phyloP scores from a whole-genome alignment of 2,888 invertebrate genomes.

The Pegoplata infirma region DNA sequence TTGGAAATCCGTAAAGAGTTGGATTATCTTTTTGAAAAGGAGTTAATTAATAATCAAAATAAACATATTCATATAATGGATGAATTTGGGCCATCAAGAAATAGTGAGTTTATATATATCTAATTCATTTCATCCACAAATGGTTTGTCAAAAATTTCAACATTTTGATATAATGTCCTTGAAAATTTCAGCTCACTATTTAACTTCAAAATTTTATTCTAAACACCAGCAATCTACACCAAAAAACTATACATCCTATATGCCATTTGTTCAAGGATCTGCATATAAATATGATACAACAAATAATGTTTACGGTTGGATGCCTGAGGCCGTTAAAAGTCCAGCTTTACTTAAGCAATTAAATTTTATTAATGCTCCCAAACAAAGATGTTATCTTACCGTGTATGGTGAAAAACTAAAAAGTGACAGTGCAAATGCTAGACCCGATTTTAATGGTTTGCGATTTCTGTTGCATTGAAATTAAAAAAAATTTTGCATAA shows the following conservation, averaged over 20 bases:
- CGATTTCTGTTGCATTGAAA: slow-evolving; percentile 68
- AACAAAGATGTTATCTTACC: slow-evolving; percentile 73
- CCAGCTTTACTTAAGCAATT: slow-evolving; percentile 59
- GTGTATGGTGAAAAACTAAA: slow-evolving; percentile 72
- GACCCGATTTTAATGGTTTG: slow-evolving; percentile 72
- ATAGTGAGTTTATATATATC: slow-evolving; percentile 65
- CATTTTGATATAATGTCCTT: background rate
- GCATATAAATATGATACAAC: slow-evolving; percentile 65
- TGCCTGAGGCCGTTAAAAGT: slow-evolving; percentile 65
- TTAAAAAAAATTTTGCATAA: too few species aligned
- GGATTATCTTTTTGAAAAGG: slow-evolving; percentile 75
- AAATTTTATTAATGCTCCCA: slow-evolving; percentile 71
- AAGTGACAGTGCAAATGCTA: slow-evolving; percentile 72
- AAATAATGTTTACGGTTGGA: slow-evolving; percentile 75
- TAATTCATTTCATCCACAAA: background rate
- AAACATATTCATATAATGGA: slow-evolving; percentile 70
- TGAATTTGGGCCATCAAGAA: slow-evolving; percentile 69
- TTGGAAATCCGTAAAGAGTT: slow-evolving; percentile 56
- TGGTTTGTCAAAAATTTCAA: background rate
- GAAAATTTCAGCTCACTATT: slow-evolving; percentile 68
- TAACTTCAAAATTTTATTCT: slow-evolving; percentile 73
- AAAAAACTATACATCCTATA: slow-evolving; percentile 19
- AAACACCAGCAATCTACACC: slow-evolving; percentile 64
- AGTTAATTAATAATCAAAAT: slow-evolving; percentile 73
- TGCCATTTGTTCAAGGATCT: slow-evolving; percentile 58